Conservation (phyloP, 2,797 vertebrate genomes). For the Anguilla pacifica region DNA sequence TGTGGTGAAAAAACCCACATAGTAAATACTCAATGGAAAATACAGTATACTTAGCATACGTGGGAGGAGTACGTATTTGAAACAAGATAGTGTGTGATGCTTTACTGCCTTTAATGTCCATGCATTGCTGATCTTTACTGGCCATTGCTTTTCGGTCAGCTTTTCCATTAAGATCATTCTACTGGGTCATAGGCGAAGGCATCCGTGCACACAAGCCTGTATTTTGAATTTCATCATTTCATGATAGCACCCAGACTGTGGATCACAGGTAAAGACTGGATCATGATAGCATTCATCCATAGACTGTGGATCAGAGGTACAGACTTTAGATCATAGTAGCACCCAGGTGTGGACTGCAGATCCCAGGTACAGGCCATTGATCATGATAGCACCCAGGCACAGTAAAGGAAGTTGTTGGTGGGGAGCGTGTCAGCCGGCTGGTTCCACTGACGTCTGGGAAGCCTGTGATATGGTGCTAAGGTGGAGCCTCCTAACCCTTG, state of each 20-base stretch:
- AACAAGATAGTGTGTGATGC: not conserved
- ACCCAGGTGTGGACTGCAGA: not conserved
- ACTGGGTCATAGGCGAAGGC: not conserved
- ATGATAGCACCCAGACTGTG: too few relatives aligned
- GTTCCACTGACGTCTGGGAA: not conserved
- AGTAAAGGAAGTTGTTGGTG: not conserved
- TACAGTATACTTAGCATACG: not conserved
- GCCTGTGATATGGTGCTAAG: not conserved
- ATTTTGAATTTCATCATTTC: not conserved
- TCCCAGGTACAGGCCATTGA: not conserved
- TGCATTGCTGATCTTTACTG: not conserved
- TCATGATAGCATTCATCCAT: too few relatives aligned
- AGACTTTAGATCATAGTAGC: not conserved
- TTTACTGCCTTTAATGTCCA: not conserved
- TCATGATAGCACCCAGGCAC: not conserved
- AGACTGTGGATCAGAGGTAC: not conserved
- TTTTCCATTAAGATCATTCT: not conserved
- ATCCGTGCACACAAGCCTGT: not conserved
- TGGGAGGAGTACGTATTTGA: not conserved
- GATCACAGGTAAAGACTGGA: too few relatives aligned
- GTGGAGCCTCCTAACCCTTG: not conserved
- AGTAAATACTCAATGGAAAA: not conserved
- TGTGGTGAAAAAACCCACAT: not conserved
- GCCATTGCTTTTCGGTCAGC: not conserved
- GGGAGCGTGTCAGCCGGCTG: not conserved